phyloP scores from a whole-genome alignment of 1,140 invertebrate species.

The Archivesica marissinica region DNA sequence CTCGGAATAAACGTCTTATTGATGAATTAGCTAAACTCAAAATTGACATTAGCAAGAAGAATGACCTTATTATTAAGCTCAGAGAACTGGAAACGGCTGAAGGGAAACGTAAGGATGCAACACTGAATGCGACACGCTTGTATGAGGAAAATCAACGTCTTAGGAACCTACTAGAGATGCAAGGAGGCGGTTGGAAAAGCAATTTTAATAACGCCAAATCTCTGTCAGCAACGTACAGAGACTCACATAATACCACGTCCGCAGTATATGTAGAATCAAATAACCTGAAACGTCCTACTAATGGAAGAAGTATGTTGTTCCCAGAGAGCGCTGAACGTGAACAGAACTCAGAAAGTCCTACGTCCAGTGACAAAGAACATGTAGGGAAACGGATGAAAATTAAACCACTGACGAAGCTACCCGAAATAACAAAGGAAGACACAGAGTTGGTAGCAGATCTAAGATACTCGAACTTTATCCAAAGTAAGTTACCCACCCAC shows the following conservation, averaged over 20 bases:
- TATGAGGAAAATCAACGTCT: conserved; percentile 48
- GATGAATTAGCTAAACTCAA: conserved; percentile 41
- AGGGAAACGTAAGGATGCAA: conserved; percentile 40
- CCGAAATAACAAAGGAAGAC: conserved; percentile 39
- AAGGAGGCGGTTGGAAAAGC: conserved; percentile 33
- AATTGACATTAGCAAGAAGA: conserved; percentile 17
- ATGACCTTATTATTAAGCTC: conserved; percentile 45
- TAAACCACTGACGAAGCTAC: conserved; percentile 19
- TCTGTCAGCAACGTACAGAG: background rate
- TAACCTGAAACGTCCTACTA: background rate
- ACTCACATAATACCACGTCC: background rate
- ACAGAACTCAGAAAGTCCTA: background rate
- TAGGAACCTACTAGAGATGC: conserved; percentile 30
- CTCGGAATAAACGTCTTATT: conserved; percentile 31
- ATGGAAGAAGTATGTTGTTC: background rate
- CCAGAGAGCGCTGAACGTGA: background rate
- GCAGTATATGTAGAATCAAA: conserved; percentile 31
- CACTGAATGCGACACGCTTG: background rate
- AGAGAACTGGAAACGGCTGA: background rate
- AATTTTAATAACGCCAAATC: conserved; percentile 50
- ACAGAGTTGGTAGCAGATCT: background rate
- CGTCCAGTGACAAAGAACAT: background rate
- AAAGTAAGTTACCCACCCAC: conserved; percentile 31
- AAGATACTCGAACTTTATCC: background rate
- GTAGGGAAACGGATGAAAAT: conserved; percentile 14